Percentiles rank a stretch among this genome's conserved stretches.
These are phyloP conservation scores for Agonopterix arenella DNA, from an alignment of 2,888 invertebrate genomes.

Conservation along the genomic window DNA sequence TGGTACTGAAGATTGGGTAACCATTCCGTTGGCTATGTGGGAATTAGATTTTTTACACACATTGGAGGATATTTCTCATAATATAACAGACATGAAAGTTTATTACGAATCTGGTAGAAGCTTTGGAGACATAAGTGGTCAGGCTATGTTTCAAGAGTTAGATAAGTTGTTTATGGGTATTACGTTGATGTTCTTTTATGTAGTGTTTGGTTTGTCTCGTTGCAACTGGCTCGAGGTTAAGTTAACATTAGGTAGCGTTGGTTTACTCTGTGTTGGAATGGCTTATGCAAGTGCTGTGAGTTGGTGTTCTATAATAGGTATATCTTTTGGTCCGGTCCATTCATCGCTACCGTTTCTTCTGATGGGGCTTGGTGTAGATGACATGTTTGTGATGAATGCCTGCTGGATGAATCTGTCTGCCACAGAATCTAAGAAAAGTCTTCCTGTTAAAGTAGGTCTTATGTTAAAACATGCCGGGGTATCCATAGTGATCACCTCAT, in stretches of 20 bases:
- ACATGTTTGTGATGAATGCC: constrained; percentile 90
- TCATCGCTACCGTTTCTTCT: constrained; percentile 88
- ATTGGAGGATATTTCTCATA: constrained; percentile 47
- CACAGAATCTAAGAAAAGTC: constrained; percentile 65
- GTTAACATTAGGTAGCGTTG: constrained; percentile 80
- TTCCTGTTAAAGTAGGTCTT: constrained; percentile 81
- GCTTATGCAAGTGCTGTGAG: constrained; percentile 84
- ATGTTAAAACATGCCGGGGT: constrained; percentile 89
- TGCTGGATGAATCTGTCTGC: constrained; percentile 82
- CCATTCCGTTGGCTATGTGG: constrained; percentile 77
- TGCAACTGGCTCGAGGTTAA: constrained; percentile 85
- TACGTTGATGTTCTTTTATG: constrained; percentile 84
- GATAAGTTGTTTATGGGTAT: constrained; percentile 82
- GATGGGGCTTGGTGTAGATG: constrained; percentile 89
- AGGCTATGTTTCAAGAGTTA: constrained; percentile 84
- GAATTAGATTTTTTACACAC: constrained; percentile 74
- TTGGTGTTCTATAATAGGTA: constrained; percentile 82
- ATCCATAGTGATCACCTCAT: constrained; percentile 88
- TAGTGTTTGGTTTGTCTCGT: constrained; percentile 83
- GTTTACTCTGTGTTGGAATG: constrained; percentile 83
- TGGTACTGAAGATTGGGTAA: constrained; percentile 86
- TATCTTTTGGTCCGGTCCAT: constrained; percentile 89
- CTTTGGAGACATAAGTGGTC: constrained; percentile 85
- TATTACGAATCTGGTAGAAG: constrained; percentile 81
- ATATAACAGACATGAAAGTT: constrained; percentile 49